Base-by-base conservation (phyloP, 2,888 invertebrate genomes). In the Kuschelorhynchus macadamiae region DNA sequence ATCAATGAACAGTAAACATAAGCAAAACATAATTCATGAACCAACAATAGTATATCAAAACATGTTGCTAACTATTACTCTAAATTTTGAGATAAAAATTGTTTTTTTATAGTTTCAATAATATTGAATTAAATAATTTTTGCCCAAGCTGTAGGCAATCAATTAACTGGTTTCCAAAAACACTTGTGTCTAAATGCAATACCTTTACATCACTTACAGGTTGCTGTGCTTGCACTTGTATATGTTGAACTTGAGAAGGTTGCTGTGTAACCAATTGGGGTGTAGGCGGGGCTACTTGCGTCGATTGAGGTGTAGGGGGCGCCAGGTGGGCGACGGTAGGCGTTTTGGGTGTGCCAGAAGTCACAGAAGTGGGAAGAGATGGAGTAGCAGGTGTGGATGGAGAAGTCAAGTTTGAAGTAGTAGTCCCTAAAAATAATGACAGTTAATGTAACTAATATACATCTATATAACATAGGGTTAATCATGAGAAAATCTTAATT, bases 201-300 rank as follows among this genome's bases (percentile, higher is more conserved):
- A n/a, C 3, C 9, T 47, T 36, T 47, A n/a, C 7, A 47, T 3
- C 9, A 14, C 50, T 57, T 65, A 65, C 65, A 12, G 47, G 33
- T n/a, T 25, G 50, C 25, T 68, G 68, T 5, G 67, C 32, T 44
- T 63, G 63, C 20, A 68, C 47, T 42, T 68, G 68, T 32, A 68
- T 64, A 30, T 68, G 68, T 41, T 68, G 63, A 16, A 68, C 33
- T 46, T 67, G 70, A 2, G 61, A 17, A 12, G 49, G 56, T 42
- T 59, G 59, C 9, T 56, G 47, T 18, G 49, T 30, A 16, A 16
- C 65, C 50, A 50, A 65, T 42, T 49, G 72, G 52, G 49, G 70
- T 55, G 44, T 65, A 50, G 64, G 67, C 46, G 69, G 72, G 80
- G 82, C 67, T 81, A 80, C 60, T 52, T 50, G 74, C 33, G 61